phyloP scores from a whole-genome alignment of 2,113 vertebrate species.

The Rattus norvegicus region GRCr8 NC_086022.1:139077501-139078000 shows the following conservation, averaged over 20 bases:
- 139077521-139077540: background rate
- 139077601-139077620: background rate
- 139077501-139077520: background rate
- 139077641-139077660: background rate
- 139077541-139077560: background rate
- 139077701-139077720: background rate
- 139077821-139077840: background rate
- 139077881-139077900: background rate
- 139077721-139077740: background rate
- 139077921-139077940: background rate
- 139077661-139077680: background rate
- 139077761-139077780: background rate
- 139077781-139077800: background rate
- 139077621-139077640: background rate
- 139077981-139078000: background rate
- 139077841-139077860: background rate
- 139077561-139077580: background rate
- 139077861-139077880: background rate
- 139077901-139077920: background rate
- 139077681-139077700: background rate
- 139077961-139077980: background rate
- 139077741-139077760: background rate
- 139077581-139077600: background rate
- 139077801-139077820: background rate
- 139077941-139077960: background rate